phyloP scores from a whole-genome alignment of 1,140 invertebrate genomes.

The Colletes gigas region DNA sequence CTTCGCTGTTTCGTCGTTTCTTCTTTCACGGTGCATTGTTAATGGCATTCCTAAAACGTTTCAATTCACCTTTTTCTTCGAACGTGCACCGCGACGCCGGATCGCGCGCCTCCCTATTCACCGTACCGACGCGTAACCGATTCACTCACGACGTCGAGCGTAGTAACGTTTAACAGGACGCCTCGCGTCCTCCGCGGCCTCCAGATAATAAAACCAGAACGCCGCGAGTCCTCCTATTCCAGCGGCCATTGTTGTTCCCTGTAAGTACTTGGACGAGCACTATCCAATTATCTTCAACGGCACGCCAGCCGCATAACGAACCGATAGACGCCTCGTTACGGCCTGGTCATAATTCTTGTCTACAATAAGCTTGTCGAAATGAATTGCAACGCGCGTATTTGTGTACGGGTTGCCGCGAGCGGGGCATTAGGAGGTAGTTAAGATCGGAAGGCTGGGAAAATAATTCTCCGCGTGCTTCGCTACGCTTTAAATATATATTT shows the following conservation, averaged over 20 bases:
- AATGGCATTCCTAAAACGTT: slow-evolving; percentile 12
- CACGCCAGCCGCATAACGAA: slow-evolving; percentile 52
- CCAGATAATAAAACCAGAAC: slow-evolving; percentile 33
- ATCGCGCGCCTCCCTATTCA: slow-evolving; percentile 1
- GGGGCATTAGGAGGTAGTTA: slow-evolving; percentile 53
- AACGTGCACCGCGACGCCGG: too few species aligned
- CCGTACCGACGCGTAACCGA: background rate
- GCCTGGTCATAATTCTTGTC: slow-evolving; percentile 56
- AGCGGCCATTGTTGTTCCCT: slow-evolving; percentile 52
- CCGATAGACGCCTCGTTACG: slow-evolving; percentile 62
- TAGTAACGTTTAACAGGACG: background rate
- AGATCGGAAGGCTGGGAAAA: slow-evolving; percentile 55
- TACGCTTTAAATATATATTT: too few species aligned
- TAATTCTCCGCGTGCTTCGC: slow-evolving; percentile 4
- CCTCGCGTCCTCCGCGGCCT: background rate
- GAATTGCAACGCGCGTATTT: slow-evolving; percentile 53
- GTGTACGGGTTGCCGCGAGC: background rate
- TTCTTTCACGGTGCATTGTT: slow-evolving; percentile 6
- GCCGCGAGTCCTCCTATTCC: slow-evolving; percentile 44
- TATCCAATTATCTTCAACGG: slow-evolving; percentile 59
- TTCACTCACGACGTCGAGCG: background rate
- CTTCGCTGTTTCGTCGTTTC: background rate
- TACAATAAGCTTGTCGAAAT: slow-evolving; percentile 58
- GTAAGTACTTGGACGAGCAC: slow-evolving; percentile 57
- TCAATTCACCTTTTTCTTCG: slow-evolving; percentile 22